Base-by-base conservation (phyloP, 2,888 invertebrate species). In the Diarsia mendica region DNA sequence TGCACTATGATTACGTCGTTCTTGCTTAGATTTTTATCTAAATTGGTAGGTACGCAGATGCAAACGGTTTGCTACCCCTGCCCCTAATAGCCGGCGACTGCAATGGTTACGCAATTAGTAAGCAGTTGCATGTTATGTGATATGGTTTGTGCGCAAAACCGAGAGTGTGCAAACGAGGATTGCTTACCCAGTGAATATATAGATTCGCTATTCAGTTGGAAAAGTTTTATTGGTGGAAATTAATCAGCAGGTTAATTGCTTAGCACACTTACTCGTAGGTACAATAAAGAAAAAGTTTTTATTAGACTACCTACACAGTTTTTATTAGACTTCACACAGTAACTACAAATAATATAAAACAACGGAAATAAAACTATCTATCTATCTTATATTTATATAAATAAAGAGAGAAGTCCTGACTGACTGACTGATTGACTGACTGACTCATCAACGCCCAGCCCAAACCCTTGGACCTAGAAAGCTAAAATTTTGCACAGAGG, bases 51-150 rank as follows among this genome's bases (percentile, higher is more conserved):
- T 20, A 20, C 6, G 6, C 15, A 15, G 33, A 15, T 39, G n/a
- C 23, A 55, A 48, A 76, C 33, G 15, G 60, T 76, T 76, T 0
- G 58, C 49, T 20, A 78, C 20, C 78, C 51, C 75, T 76, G 70
- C 10, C 15, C 67, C 58, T 69, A 49, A 65, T 82, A 33, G 55
- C 82, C 33, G 44, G 70, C 46, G 63, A 84, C 66, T 78, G 83
- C 75, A 87, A 85, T 87, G 81, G 63, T 81, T 81, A 79, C 67
- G 87, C 78, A 83, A 86, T 85, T 85, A 87, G 78, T 61, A 70
- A 67, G 80, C 73, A 80, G 73, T 80, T 73, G 80, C 75, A 75
- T 55, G 68, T 53, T 80, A 77, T 84, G 82, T 74, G 44, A 67
- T 80, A 55, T 61, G 53, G 80, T 61, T 46, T 48, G 84, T 39